Conservation (phyloP, 2,113 vertebrate species). For the Brienomyrus brachyistius region DNA sequence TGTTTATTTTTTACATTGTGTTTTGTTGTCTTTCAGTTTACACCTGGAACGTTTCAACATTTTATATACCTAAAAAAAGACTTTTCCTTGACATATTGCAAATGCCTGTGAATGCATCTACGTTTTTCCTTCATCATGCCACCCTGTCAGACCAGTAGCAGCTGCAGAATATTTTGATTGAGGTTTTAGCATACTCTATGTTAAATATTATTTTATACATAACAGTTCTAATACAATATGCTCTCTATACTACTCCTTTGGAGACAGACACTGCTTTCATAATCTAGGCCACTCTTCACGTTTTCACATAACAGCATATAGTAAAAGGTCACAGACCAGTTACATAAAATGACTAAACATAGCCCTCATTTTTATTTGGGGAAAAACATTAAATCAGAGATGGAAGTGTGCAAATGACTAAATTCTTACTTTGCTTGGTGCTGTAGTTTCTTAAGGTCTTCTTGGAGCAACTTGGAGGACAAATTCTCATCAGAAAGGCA, state of each 20-base stretch:
- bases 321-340: neutral
- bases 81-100: neutral
- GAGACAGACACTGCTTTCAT: neutral
- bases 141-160: neutral
- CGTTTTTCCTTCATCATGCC: neutral
- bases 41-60: neutral
- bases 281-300: neutral
- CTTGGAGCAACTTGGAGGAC: constrained; percentile 63
- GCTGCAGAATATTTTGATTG: neutral
- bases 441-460: constrained; percentile 71
- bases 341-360: neutral
- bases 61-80: neutral
- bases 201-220: neutral
- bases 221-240: neutral
- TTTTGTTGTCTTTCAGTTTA: neutral
- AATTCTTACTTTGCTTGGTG: constrained; percentile 79
- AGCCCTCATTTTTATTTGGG: neutral
- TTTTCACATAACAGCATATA: neutral
- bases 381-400: neutral
- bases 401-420: neutral
- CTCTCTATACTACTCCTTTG: neutral
- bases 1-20: neutral
- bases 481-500: constrained; percentile 67
- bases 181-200: neutral
- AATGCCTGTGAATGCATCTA: neutral